Base-by-base conservation (phyloP, 2,888 invertebrate genomes). In the Aporophyla nigra region DNA sequence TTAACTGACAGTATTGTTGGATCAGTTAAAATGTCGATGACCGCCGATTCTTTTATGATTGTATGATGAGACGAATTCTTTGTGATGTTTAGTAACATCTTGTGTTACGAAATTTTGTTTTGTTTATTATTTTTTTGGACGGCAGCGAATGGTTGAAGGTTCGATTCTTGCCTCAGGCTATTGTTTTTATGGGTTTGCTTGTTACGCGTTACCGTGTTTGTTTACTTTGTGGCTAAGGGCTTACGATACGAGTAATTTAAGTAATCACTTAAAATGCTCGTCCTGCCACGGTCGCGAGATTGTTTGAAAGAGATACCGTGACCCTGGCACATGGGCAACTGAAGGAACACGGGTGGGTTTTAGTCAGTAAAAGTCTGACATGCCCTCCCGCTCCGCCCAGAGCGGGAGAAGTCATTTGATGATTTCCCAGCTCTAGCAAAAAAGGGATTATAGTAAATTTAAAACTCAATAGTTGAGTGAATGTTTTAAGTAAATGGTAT, bases 1-100 rank as follows among this genome's bases (percentile, higher is more conserved):
- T 33, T 78, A 75, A 87, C 85, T 81, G 85, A 78, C 88, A 79
- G 80, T 83, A 85, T 83, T 85, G 80, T 88, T 72, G 70, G 54
- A 75, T 80, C 72, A 65, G 80, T 84, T 80, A 78, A 78, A 84
- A 59, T 85, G 88, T 85, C 89, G 71, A 85, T 87, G 87, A 88
- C 87, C 87, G 78, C 70, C 6, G 40, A 49, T 71, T 77, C 76
- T 85, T 80, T 80, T 83, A 74, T 82, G 46, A 43, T 21, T 63
- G 74, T 84, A 78, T 78, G 78, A 77, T 73, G 66, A 83, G 69
- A 63, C 61, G 61, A 27, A 56, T 85, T 51, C 65, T 66, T 74
- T 74, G 49, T 75, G 16, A 68, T 16, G 82, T 82, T 82, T 71
- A 59, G 67, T 85, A 82, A 85, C 68, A 61, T 46, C 27, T 27